Conservation (phyloP, 2,888 invertebrate species). For the Melinaea menophilus region DNA sequence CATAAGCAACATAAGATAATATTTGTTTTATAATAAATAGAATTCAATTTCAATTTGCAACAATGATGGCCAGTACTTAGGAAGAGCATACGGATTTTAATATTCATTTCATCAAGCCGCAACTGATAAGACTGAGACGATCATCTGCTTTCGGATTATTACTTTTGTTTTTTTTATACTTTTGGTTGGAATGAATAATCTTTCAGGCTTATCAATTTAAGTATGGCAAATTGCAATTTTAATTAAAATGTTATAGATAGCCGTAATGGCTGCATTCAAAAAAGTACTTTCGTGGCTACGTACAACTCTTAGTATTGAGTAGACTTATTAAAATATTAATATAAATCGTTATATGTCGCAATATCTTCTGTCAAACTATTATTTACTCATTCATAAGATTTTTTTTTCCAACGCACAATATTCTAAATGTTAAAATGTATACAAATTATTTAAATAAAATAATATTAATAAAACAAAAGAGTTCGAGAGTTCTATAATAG, state of each 20-base stretch:
- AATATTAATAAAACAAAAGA: background rate
- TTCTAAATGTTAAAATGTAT: no score
- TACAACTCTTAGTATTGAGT: no score
- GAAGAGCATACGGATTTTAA: conserved; percentile 23
- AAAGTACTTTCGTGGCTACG: background rate
- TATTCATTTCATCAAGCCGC: conserved; percentile 56
- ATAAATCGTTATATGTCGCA: no score
- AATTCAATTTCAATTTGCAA: conserved; percentile 1
- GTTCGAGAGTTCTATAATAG: conserved; percentile 3
- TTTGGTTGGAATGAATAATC: conserved; percentile 23
- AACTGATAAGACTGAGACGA: conserved; percentile 45
- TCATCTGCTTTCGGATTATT: conserved; percentile 42
- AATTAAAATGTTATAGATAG: conserved; percentile 12
- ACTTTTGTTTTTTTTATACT: conserved; percentile 33
- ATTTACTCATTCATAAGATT: no score
- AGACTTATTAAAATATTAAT: no score
- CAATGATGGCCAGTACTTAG: conserved; percentile 24
- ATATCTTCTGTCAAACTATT: no score
- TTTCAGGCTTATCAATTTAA: conserved; percentile 20
- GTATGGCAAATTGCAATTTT: conserved; percentile 21
- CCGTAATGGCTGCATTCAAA: background rate
- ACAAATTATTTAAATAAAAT: background rate
- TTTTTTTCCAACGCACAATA: no score
- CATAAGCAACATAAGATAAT: background rate
- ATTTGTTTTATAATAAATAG: background rate